Percentiles rank a stretch among this genome's conserved stretches.
phyloP scores from a whole-genome alignment of 2,113 vertebrate species.

The Malaclemys terrapin region DNA sequence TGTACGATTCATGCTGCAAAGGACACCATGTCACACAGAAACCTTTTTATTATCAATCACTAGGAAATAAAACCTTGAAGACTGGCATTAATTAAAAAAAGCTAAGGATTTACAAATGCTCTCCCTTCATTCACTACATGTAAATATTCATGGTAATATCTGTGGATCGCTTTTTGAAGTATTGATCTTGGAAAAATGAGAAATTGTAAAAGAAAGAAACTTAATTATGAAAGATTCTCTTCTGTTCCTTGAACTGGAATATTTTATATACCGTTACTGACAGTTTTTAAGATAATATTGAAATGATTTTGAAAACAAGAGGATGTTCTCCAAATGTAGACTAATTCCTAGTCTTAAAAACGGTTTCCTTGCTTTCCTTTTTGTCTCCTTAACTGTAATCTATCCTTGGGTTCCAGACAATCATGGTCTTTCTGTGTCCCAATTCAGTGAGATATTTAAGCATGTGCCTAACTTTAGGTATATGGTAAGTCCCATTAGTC shows the following conservation, averaged over 20 bases:
- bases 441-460: not conserved
- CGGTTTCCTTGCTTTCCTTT: not conserved
- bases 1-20: conserved; percentile 73
- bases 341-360: not conserved
- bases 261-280: not conserved
- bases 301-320: not conserved
- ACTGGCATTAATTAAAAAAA: conserved; percentile 70
- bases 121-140: conserved; percentile 62
- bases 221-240: conserved; percentile 54
- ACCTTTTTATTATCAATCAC: conserved; percentile 78
- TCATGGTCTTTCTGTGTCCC: not conserved
- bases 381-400: not conserved
- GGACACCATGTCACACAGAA: conserved; percentile 61
- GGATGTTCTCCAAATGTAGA: not conserved
- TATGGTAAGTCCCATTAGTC: not conserved
- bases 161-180: conserved; percentile 60
- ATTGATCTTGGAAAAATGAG: conserved; percentile 60
- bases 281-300: not conserved
- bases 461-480: rapidly evolving
- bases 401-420: not conserved
- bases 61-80: conserved; percentile 62
- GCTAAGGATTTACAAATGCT: conserved; percentile 70
- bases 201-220: conserved; percentile 49
- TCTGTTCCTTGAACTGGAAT: conserved; percentile 5
- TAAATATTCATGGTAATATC: conserved; percentile 71